Base-by-base conservation (phyloP, 2,797 vertebrate genomes). In the Coregonus sp. region DNA sequence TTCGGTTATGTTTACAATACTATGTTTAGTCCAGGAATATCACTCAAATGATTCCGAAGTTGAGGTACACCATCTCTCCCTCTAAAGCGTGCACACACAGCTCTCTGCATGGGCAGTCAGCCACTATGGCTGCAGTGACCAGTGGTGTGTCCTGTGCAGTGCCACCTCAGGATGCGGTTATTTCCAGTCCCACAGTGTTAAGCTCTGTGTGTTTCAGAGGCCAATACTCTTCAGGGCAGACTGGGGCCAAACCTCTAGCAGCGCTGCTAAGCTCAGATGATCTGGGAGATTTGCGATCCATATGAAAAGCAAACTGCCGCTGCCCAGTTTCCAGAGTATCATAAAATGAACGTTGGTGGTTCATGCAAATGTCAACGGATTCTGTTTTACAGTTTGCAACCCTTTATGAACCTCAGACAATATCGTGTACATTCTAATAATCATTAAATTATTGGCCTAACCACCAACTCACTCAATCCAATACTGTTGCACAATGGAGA, bases 201-300 rank as follows among this genome's bases (percentile, higher is more conserved):
- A 87, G 82, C 84, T 61, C 52, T 15, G 51, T 72, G 59, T 81
- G 74, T 82, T 87, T 87, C 77, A 79, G 80, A 69, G 83, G 80
- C 80, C 86, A 89, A 82, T 84, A 86, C 85, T 90, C 86, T 89
- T 86, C 25, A 86, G 65, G 71, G 73, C 61, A 75, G 76, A 73
- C 75, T 50, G 16, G 56, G 77, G 81, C 87, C 87, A 89, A 91
- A 84, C 67, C 82, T 82, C 87, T 89, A 74, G 66, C 84, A 86
- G 82, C 80, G 75, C 70, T 73, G 74, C 82, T 91, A 92, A 93
- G 82, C 90, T 79, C 78, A 86, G 87, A 92, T 92, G 87, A 90
- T 90, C 88, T 75, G 80, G 75, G 81, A 86, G 88, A 92, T 94
- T 93, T 94, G 86, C 89, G 89, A 89, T 88, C 88, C 90, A 92